A percentile compares a stretch with the other conserved stretches of the same genome.
Evolutionary conservation across 2,888 invertebrate species (phyloP).

Genomic region (Ernsta delagoae): DNA sequence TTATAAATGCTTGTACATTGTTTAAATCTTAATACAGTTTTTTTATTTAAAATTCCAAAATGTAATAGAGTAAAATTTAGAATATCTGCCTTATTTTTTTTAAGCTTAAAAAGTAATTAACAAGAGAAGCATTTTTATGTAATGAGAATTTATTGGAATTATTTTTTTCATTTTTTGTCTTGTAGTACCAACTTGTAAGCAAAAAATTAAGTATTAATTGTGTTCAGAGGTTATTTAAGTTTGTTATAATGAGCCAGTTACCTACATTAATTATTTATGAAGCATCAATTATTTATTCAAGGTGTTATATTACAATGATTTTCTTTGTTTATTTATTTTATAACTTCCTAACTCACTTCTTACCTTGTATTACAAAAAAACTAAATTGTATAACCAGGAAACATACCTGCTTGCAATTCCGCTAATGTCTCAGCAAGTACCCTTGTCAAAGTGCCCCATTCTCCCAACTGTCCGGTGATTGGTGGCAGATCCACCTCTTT

Average conservation of each 20-base stretch:
- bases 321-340: background rate
- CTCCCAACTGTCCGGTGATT: slow-evolving; percentile 87
- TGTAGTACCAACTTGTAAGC: too few species aligned
- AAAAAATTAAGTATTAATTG: too few species aligned
- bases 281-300: background rate
- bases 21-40: too few species aligned
- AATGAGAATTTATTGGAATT: too few species aligned
- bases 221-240: too few species aligned
- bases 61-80: too few species aligned
- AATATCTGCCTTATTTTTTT: too few species aligned
- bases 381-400: background rate
- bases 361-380: background rate
- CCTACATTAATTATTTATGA: background rate
- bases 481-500: slow-evolving; percentile 86
- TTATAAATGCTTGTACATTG: too few species aligned
- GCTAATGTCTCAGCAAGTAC: slow-evolving; percentile 88
- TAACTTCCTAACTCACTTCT: background rate
- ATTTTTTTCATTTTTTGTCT: too few species aligned
- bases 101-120: too few species aligned
- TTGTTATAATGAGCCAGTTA: background rate
- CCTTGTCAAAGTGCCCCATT: slow-evolving; percentile 88
- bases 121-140: too few species aligned
- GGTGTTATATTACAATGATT: background rate
- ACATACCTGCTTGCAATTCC: slow-evolving; percentile 86
- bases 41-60: too few species aligned